A percentile compares a stretch with the other conserved stretches of the same genome.
Conservation (phyloP, 2,113 vertebrate genomes). For the Ardeotis arabs region DNA sequence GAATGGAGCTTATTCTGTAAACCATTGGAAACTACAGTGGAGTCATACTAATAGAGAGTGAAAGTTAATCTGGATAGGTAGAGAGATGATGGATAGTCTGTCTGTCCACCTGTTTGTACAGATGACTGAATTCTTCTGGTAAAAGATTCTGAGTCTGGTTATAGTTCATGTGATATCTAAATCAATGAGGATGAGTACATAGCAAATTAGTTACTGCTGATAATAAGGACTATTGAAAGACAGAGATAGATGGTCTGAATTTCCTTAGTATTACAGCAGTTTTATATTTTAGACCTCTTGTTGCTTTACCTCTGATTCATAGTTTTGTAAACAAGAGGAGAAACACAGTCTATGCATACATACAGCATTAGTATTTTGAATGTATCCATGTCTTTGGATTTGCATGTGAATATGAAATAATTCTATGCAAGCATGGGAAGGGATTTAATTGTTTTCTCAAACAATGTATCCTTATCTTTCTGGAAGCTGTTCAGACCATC, state of each 20-base stretch:
- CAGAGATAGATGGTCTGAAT: neutral
- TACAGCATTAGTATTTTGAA: conserved; percentile 60
- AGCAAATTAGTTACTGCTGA: neutral
- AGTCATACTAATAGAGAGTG: rapidly evolving
- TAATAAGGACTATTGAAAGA: neutral
- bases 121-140: neutral
- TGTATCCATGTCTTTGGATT: conserved; percentile 67
- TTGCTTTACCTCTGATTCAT: neutral
- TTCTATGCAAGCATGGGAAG: conserved; percentile 72
- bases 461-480: conserved; percentile 83
- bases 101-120: neutral
- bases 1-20: neutral
- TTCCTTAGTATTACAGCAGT: neutral
- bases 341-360: neutral
- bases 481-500: conserved; percentile 78
- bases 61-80: neutral
- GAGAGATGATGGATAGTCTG: neutral
- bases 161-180: neutral
- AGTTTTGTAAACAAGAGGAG: neutral
- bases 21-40: rapidly evolving
- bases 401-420: conserved; percentile 81
- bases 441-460: conserved; percentile 78
- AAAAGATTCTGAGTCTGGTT: neutral
- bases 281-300: neutral
- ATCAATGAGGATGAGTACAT: neutral